Percentiles rank a stretch among this genome's conserved stretches.
phyloP scores from a whole-genome alignment of 2,113 vertebrate species.

The Alligator mississippiensis region DNA sequence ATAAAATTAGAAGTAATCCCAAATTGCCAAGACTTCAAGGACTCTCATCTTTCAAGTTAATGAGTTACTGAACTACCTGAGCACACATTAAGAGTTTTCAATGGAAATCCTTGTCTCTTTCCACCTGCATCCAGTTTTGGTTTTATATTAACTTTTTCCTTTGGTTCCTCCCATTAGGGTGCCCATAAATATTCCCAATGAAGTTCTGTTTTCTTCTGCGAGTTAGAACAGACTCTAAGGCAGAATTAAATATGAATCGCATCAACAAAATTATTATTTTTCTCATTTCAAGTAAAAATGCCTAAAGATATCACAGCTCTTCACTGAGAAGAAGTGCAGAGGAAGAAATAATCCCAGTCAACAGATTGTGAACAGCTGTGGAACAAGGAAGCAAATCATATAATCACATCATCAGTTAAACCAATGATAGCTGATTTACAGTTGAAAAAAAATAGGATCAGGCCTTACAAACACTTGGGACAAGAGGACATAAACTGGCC shows the following conservation, averaged over 20 bases:
- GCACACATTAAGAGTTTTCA: background rate
- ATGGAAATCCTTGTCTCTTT: background rate
- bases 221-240: background rate
- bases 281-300: slow-evolving; percentile 11
- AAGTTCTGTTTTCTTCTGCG: background rate
- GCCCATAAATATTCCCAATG: too few relatives aligned
- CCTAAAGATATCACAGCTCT: slow-evolving; percentile 33
- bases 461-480: slow-evolving; percentile 12
- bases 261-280: slow-evolving; percentile 40
- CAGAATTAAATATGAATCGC: slow-evolving; percentile 3
- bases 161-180: background rate
- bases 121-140: background rate
- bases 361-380: slow-evolving; percentile 55
- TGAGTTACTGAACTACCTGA: background rate
- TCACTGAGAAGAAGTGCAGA: slow-evolving; percentile 25
- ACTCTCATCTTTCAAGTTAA: background rate
- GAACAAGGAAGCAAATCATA: slow-evolving; percentile 51
- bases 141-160: background rate
- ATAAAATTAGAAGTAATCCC: background rate
- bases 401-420: slow-evolving; percentile 61
- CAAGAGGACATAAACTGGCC: background rate
- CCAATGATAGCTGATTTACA: slow-evolving; percentile 36
- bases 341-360: slow-evolving; percentile 47
- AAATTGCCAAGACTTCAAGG: background rate
- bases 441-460: slow-evolving; percentile 24